These are phyloP conservation scores for Propithecus perrieri DNA, from an alignment of 2,797 vertebrate genomes.

Conservation along the genomic window DNA sequence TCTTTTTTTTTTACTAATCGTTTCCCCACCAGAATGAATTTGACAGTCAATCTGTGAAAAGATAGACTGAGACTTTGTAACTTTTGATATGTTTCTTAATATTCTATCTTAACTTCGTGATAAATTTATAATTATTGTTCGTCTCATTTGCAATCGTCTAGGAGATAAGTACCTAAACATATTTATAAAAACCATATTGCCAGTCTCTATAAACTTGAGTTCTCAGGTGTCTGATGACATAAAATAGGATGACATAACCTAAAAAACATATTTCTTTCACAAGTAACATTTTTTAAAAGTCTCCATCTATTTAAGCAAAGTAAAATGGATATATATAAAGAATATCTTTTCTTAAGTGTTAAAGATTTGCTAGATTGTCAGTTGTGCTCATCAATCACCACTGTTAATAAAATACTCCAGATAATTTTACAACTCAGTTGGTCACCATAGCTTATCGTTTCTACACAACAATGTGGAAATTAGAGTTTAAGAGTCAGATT, in stretches of 20 bases:
- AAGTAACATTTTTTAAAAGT: neutral
- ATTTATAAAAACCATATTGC: neutral
- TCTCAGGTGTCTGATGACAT: neutral
- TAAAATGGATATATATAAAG: neutral
- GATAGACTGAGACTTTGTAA: neutral
- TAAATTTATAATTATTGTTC: neutral
- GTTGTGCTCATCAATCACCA: neutral
- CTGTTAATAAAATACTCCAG: neutral
- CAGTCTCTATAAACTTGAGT: neutral
- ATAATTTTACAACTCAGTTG: neutral
- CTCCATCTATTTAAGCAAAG: neutral
- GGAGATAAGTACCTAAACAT: neutral
- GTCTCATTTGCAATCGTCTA: neutral
- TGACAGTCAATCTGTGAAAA: neutral
- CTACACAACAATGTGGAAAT: neutral
- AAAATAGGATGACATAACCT: neutral
- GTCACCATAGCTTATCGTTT: neutral
- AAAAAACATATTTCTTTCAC: neutral
- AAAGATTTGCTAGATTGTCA: neutral
- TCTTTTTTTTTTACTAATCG: constrained; percentile 49
- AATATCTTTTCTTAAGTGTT: constrained; percentile 6
- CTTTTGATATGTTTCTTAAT: neutral
- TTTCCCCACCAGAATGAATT: neutral
- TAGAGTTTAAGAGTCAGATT: neutral
- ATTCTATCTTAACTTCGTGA: constrained; percentile 14